These are phyloP conservation scores for Enteromius viviparus DNA, from an alignment of 2,797 vertebrate genomes.

Conservation along the genomic window DNA sequence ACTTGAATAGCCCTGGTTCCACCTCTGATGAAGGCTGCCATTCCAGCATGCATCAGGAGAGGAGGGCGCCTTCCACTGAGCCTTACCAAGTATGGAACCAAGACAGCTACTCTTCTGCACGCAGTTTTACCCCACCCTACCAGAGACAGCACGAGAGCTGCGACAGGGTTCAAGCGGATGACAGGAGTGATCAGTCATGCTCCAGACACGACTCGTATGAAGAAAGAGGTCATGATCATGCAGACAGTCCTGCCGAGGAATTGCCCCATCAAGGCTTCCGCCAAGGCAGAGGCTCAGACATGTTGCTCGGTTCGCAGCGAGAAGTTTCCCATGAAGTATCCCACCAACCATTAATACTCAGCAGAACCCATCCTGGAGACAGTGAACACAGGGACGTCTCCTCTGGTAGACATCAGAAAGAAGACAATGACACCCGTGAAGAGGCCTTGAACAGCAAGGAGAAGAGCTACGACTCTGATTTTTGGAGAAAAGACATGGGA, in stretches of 20 bases:
- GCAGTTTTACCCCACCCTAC: constrained; percentile 88
- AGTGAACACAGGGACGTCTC: constrained; percentile 79
- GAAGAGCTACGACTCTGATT: constrained; percentile 72
- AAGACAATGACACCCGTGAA: constrained; percentile 72
- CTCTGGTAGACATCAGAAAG: constrained; percentile 74
- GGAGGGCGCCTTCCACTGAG: constrained; percentile 84
- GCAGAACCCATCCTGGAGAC: constrained; percentile 75
- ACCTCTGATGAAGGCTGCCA: constrained; percentile 87
- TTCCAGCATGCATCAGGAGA: constrained; percentile 82
- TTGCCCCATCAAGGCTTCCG: constrained; percentile 73
- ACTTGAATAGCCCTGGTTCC: constrained; percentile 82
- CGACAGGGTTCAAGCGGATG: constrained; percentile 77
- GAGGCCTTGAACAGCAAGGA: constrained; percentile 75
- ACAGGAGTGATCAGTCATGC: constrained; percentile 82
- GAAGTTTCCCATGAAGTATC: constrained; percentile 79
- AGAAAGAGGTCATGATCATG: constrained; percentile 82
- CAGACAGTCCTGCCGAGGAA: constrained; percentile 72
- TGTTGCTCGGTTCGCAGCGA: constrained; percentile 77
- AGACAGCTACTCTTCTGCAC: constrained; percentile 85
- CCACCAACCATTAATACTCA: constrained; percentile 71
- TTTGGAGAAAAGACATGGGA: constrained; percentile 85
- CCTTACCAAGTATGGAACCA: constrained; percentile 87
- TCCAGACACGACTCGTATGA: constrained; percentile 87
- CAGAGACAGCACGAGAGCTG: constrained; percentile 83
- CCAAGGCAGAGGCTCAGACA: constrained; percentile 78